A percentile compares a stretch with the other conserved stretches of the same genome.
These are phyloP conservation scores for Drosophila saltans DNA, from an alignment of 1,140 invertebrate genomes.

Conservation along the genomic window DNA sequence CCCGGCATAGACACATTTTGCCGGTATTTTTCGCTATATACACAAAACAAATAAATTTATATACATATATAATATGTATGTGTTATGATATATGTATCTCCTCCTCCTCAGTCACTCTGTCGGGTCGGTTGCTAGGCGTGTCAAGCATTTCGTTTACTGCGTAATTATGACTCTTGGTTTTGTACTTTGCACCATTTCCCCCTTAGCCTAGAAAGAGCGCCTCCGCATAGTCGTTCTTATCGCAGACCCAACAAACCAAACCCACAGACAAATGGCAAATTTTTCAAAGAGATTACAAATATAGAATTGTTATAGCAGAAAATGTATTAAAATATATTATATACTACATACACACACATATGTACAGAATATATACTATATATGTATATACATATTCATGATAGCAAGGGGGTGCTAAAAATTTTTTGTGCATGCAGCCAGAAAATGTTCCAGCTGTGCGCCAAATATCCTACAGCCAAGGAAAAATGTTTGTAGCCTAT, in stretches of 20 bases:
- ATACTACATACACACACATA: neutral
- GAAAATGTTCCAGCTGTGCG: conserved; percentile 54
- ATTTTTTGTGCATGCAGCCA: neutral
- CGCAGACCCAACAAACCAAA: conserved; percentile 7
- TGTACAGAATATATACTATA: neutral
- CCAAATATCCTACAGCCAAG: conserved; percentile 12
- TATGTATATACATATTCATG: neutral
- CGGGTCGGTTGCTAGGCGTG: conserved; percentile 18
- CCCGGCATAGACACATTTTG: conserved; percentile 20
- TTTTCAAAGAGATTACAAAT: conserved; percentile 10
- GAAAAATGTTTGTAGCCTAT: conserved; percentile 39
- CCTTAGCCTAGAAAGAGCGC: neutral
- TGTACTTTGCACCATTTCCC: conserved; percentile 13
- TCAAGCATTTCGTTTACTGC: conserved; percentile 1
- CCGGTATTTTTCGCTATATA: conserved; percentile 5
- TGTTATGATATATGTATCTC: neutral
- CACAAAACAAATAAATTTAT: too few relatives aligned
- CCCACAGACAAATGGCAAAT: conserved; percentile 7
- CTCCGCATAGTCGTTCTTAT: neutral
- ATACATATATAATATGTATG: neutral
- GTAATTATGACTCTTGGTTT: conserved; percentile 14
- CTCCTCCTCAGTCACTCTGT: neutral
- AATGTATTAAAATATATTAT: neutral
- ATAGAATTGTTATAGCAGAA: neutral
- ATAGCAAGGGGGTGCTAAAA: neutral